phyloP scores from a whole-genome alignment of 30 jellyfish, hydroid and myxozoan species.

The Aurelia aurita region DNA sequence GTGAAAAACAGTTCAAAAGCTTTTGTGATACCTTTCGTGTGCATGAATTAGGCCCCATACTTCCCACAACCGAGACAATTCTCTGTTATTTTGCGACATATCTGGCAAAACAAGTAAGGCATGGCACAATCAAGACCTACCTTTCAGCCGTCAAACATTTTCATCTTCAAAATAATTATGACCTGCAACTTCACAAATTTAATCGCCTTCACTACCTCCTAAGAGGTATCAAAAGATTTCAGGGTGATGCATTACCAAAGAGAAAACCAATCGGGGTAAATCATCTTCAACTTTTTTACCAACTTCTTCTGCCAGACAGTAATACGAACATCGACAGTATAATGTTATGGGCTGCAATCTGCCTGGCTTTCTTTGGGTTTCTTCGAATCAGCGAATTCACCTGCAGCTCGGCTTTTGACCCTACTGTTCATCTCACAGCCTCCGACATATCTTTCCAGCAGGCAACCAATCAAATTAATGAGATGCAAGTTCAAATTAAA shows the following conservation, averaged over 20 bases:
- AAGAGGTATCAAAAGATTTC: background rate
- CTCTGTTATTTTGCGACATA: background rate
- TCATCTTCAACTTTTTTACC: background rate
- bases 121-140: constrained; percentile 8
- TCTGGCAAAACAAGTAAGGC: background rate
- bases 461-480: background rate
- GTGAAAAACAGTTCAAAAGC: background rate
- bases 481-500: background rate
- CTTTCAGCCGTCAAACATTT: background rate
- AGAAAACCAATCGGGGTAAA: background rate
- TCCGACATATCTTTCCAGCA: background rate
- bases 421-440: background rate
- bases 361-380: constrained; percentile 21
- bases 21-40: background rate
- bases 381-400: constrained; percentile 22
- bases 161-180: background rate
- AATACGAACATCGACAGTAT: background rate
- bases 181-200: background rate
- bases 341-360: constrained; percentile 11
- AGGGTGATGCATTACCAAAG: background rate
- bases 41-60: background rate
- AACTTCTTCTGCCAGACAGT: background rate
- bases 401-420: background rate
- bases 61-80: background rate
- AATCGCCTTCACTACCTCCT: background rate